Conservation (phyloP, 2,888 invertebrate species). For the Andrena minutula region DNA sequence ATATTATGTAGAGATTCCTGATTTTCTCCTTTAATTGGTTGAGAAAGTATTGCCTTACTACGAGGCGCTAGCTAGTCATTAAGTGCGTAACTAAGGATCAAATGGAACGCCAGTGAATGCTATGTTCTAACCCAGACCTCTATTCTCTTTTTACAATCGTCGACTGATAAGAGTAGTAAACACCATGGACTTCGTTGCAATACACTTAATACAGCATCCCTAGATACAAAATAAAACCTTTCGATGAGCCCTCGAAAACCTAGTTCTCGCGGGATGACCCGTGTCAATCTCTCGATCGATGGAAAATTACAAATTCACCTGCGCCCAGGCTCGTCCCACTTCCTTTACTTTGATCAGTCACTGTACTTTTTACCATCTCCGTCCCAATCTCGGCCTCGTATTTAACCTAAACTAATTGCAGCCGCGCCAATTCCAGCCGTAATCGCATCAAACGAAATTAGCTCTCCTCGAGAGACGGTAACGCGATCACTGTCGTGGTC, state of each 20-base stretch:
- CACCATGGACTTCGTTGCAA: background rate
- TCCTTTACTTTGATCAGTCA: slow-evolving; percentile 41
- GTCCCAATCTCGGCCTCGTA: slow-evolving; percentile 20
- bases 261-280: slow-evolving; percentile 27
- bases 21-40: no score
- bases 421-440: slow-evolving; percentile 45
- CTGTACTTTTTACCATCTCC: slow-evolving; percentile 22
- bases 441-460: slow-evolving; percentile 64
- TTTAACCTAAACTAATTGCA: slow-evolving; percentile 55
- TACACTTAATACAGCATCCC: background rate
- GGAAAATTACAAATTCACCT: slow-evolving; percentile 35
- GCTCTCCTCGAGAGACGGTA: slow-evolving; percentile 25
- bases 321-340: slow-evolving; percentile 11
- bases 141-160: no score
- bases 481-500: slow-evolving; percentile 34
- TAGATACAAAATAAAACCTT: background rate
- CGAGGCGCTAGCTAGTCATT: no score
- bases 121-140: no score
- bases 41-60: no score
- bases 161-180: no score
- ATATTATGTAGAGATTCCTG: no score
- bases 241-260: slow-evolving; percentile 18
- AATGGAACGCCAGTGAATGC: no score
- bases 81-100: no score
- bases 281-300: slow-evolving; percentile 31